Conservation (phyloP, 2,888 invertebrate genomes). For the Pegoplata infirma region DNA sequence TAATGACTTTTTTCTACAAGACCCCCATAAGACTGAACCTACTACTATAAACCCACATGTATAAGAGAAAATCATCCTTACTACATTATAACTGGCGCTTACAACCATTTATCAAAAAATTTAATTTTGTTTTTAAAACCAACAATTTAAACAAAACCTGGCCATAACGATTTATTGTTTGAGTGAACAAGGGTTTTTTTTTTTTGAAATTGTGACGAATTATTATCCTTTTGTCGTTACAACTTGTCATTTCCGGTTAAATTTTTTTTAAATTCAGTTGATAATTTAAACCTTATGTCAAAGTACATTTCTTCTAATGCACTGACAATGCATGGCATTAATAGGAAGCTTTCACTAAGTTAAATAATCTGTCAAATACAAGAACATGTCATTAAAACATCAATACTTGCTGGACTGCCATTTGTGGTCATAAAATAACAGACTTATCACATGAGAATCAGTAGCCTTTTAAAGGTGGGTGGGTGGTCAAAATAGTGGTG, state of each 20-base stretch:
- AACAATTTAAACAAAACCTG: neutral
- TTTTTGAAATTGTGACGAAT: slow-evolving; percentile 21
- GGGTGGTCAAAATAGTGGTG: slow-evolving; percentile 17
- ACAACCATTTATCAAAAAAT: slow-evolving; percentile 32
- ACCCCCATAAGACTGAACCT: neutral
- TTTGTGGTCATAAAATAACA: neutral
- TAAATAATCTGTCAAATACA: slow-evolving; percentile 24
- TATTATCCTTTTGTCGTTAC: slow-evolving; percentile 49
- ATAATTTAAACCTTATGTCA: slow-evolving; percentile 6
- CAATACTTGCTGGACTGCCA: neutral
- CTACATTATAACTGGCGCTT: neutral
- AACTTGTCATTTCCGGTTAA: slow-evolving; percentile 48
- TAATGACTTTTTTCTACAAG: slow-evolving; percentile 21
- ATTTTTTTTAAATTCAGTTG: neutral
- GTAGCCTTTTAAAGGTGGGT: slow-evolving; percentile 3
- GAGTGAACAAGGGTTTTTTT: neutral
- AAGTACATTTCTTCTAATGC: neutral
- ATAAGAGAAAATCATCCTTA: neutral
- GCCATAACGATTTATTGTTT: neutral
- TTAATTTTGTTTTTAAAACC: neutral
- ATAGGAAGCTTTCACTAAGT: slow-evolving; percentile 18
- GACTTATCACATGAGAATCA: slow-evolving; percentile 43
- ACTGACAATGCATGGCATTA: neutral
- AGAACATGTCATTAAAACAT: slow-evolving; percentile 33
- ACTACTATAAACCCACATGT: slow-evolving; percentile 11